These are phyloP conservation scores for Microcebus jonahi DNA, from an alignment of 2,113 vertebrate genomes.

Conservation along the genomic window DNA sequence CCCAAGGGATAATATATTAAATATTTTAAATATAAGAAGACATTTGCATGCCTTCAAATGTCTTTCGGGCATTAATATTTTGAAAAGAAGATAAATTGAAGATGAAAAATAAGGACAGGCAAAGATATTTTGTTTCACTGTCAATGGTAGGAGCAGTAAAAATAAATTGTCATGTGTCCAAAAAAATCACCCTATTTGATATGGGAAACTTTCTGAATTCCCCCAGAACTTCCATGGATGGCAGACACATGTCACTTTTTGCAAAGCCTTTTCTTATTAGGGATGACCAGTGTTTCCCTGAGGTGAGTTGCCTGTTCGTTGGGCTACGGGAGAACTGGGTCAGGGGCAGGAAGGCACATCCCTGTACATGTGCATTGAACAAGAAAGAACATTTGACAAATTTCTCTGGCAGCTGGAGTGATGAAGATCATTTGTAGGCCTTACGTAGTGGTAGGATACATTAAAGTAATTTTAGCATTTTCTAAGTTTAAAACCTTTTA, in stretches of 20 bases:
- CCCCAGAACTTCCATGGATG: background rate
- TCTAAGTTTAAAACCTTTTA: constrained; percentile 20
- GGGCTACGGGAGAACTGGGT: background rate
- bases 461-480: constrained; percentile 26
- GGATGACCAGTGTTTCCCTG: background rate
- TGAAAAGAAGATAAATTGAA: constrained; percentile 6
- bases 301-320: background rate
- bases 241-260: background rate
- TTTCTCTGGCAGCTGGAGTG: background rate
- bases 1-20: background rate
- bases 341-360: background rate
- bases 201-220: background rate
- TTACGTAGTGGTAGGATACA: background rate
- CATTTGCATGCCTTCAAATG: background rate
- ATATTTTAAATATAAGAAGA: background rate
- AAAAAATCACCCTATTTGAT: background rate
- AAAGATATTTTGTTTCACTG: constrained; percentile 8
- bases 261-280: background rate
- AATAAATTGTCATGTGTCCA: background rate
- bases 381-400: background rate
- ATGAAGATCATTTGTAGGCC: background rate
- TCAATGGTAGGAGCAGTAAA: constrained; percentile 6
- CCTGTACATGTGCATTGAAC: background rate
- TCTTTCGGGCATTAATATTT: background rate
- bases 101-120: constrained; percentile 4